Conservation (phyloP, 2,797 vertebrate genomes). For the Taeniopygia guttata region DNA sequence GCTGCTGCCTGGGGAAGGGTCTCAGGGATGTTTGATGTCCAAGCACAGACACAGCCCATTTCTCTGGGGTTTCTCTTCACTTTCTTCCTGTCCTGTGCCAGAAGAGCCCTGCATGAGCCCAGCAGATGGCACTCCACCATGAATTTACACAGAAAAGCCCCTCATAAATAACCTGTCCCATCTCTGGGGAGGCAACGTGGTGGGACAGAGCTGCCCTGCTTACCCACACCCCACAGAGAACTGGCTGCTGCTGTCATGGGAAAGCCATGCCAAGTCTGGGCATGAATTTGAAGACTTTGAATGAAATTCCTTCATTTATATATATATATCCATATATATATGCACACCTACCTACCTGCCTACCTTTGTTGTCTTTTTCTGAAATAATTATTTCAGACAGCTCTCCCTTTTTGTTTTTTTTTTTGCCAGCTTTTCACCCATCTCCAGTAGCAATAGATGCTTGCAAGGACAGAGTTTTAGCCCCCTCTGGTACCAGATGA, state of each 20-base stretch:
- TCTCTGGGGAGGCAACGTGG: background rate
- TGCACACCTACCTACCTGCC: background rate
- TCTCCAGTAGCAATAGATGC: background rate
- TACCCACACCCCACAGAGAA: background rate
- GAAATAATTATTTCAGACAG: background rate
- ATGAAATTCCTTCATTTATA: background rate
- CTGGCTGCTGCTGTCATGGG: fast-evolving
- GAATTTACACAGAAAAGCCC: background rate
- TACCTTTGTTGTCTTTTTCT: background rate
- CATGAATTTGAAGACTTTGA: background rate
- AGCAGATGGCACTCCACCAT: conserved; percentile 62
- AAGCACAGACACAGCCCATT: background rate
- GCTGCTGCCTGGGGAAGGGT: background rate
- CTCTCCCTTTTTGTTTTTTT: background rate
- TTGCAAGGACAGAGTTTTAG: background rate
- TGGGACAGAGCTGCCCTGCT: background rate
- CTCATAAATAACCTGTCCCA: background rate
- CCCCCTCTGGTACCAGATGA: background rate
- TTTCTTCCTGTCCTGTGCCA: background rate
- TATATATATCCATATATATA: fast-evolving
- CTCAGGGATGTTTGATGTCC: background rate
- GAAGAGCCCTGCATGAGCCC: background rate
- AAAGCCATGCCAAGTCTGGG: background rate
- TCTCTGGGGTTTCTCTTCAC: background rate
- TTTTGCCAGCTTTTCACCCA: background rate